phyloP scores from a whole-genome alignment of 2,797 vertebrate genomes.

The Columba guinea region DNA sequence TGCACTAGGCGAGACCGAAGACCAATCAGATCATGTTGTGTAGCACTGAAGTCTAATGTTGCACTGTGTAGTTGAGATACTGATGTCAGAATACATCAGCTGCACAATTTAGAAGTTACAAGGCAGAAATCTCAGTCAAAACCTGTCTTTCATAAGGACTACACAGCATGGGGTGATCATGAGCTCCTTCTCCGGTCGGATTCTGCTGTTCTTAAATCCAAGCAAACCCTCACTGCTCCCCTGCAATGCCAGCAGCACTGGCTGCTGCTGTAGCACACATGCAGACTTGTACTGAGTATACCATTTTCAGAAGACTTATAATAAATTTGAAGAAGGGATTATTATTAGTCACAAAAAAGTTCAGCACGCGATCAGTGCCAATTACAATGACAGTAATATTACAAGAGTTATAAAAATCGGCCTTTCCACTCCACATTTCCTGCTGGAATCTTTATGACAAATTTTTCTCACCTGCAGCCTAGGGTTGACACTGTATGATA shows the following conservation, averaged over 20 bases:
- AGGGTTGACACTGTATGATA: conserved; percentile 35
- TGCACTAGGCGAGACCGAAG: background rate
- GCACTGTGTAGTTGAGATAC: background rate
- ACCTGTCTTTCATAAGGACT: background rate
- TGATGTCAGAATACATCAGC: background rate
- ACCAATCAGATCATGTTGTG: rapidly evolving
- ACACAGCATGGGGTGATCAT: background rate
- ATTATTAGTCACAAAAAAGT: conserved; percentile 46
- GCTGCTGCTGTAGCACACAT: rapidly evolving
- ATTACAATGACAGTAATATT: conserved; percentile 6
- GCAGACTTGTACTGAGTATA: background rate
- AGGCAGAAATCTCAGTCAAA: background rate
- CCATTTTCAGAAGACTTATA: conserved; percentile 33
- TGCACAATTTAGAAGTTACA: background rate
- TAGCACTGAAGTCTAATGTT: background rate
- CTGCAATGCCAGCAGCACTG: background rate
- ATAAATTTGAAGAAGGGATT: conserved; percentile 28
- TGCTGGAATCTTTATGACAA: conserved; percentile 54
- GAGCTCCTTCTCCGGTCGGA: background rate
- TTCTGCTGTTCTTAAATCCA: conserved; percentile 22
- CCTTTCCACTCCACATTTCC: conserved; percentile 24
- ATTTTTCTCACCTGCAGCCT: conserved; percentile 49
- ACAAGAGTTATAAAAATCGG: conserved; percentile 30
- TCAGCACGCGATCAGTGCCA: conserved; percentile 27
- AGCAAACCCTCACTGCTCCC: background rate